These are phyloP conservation scores for Antechinus flavipes DNA, from an alignment of 2,113 vertebrate genomes.

Conservation along the genomic window DNA sequence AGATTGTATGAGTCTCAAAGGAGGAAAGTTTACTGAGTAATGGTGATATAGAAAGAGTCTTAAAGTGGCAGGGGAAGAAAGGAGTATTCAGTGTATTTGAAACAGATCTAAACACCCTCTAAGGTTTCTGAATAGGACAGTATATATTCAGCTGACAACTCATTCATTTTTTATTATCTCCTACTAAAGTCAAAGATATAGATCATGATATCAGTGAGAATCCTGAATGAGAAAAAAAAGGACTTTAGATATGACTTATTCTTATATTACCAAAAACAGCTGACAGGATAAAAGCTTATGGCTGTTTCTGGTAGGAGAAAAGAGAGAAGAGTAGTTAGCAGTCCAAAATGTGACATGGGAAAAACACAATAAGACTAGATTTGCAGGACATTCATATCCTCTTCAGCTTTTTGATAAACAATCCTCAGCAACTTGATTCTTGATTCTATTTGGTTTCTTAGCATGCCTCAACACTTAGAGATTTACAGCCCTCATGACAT, in stretches of 20 bases:
- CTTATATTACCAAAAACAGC: background rate
- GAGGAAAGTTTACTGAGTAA: background rate
- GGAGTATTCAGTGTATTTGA: background rate
- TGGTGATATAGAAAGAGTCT: background rate
- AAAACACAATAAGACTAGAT: background rate
- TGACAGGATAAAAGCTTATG: background rate
- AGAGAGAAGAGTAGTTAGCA: background rate
- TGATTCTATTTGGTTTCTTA: constrained; percentile 26
- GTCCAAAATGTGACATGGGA: background rate
- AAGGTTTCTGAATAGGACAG: background rate
- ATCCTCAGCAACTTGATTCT: background rate
- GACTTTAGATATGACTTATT: background rate
- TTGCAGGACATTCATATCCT: background rate
- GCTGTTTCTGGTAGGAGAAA: background rate
- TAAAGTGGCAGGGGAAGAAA: background rate
- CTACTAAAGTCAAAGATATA: background rate
- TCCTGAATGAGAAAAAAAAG: background rate
- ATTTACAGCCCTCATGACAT: constrained; percentile 36
- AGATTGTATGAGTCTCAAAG: background rate
- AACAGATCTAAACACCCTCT: background rate
- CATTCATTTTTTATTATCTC: background rate
- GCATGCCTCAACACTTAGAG: background rate
- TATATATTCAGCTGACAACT: background rate
- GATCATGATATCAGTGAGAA: background rate
- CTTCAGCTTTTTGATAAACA: background rate